A percentile compares a stretch with the other conserved stretches of the same genome.
phyloP scores from a whole-genome alignment of 2,113 vertebrate species.

The Istiophorus platypterus region DNA sequence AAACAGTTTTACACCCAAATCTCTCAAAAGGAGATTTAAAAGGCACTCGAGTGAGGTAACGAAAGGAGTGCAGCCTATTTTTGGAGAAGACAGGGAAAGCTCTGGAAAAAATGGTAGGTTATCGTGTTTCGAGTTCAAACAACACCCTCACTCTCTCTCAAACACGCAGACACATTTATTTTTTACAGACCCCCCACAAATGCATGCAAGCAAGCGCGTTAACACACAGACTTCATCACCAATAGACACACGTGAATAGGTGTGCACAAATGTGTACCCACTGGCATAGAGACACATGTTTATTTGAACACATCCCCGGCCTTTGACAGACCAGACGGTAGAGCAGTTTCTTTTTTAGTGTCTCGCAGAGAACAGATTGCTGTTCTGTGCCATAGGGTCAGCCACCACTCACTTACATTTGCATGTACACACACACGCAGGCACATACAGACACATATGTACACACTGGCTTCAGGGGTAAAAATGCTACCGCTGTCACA shows the following conservation, averaged over 20 bases:
- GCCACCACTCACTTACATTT: constrained; percentile 51
- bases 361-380: constrained; percentile 73
- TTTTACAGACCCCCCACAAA: constrained; percentile 23
- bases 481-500: constrained; percentile 28
- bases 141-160: constrained; percentile 14
- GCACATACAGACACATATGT: constrained; percentile 11
- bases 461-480: constrained; percentile 40
- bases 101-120: constrained; percentile 37
- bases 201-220: neutral
- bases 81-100: constrained; percentile 61
- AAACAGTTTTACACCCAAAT: constrained; percentile 79
- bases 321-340: constrained; percentile 57
- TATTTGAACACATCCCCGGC: constrained; percentile 19
- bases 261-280: neutral
- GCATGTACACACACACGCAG: constrained; percentile 25
- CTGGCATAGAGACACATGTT: constrained; percentile 5
- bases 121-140: constrained; percentile 48
- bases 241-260: constrained; percentile 23
- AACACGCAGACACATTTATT: constrained; percentile 24
- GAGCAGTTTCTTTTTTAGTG: constrained; percentile 58
- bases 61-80: constrained; percentile 66
- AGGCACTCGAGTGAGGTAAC: constrained; percentile 67
- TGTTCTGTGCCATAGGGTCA: constrained; percentile 63
- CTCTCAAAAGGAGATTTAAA: constrained; percentile 75
- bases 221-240: constrained; percentile 12